These are phyloP conservation scores for Ceratina japonica DNA, from an alignment of 1,140 invertebrate genomes.

Conservation along the genomic window DNA sequence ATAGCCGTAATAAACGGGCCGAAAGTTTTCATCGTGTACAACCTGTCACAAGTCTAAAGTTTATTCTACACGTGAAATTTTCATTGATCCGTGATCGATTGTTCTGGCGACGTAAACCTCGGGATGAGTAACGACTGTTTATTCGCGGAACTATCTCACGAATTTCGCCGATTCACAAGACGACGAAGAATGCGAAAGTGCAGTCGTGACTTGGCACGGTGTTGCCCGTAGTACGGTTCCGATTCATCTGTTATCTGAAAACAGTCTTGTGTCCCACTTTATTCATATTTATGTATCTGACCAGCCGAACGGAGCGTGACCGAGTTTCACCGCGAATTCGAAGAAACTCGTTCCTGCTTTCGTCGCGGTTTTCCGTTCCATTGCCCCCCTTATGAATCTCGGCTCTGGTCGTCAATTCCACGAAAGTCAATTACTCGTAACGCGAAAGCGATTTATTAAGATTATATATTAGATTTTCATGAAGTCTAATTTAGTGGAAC, in stretches of 20 bases:
- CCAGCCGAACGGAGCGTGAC: neutral
- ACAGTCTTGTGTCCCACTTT: conserved; percentile 17
- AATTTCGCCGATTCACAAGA: conserved; percentile 24
- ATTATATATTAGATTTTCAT: neutral
- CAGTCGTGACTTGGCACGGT: conserved; percentile 24
- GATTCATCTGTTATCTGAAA: conserved; percentile 43
- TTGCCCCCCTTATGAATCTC: neutral
- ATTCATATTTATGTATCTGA: conserved; percentile 44
- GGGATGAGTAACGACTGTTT: no score
- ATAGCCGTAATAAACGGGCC: no score
- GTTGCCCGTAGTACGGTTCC: neutral
- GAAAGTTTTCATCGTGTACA: no score
- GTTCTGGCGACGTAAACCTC: no score
- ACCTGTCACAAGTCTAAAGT: no score
- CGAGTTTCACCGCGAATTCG: conserved; percentile 18
- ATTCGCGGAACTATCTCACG: neutral
- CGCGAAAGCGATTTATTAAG: neutral
- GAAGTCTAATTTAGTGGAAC: no score
- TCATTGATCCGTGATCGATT: no score
- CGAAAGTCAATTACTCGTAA: neutral
- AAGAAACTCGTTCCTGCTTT: neutral
- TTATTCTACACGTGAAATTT: no score
- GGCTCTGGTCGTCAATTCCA: neutral
- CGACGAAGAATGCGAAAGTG: neutral
- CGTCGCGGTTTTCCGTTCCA: neutral